phyloP scores from a whole-genome alignment of 2,888 invertebrate genomes.

The Dryobota labecula region DNA sequence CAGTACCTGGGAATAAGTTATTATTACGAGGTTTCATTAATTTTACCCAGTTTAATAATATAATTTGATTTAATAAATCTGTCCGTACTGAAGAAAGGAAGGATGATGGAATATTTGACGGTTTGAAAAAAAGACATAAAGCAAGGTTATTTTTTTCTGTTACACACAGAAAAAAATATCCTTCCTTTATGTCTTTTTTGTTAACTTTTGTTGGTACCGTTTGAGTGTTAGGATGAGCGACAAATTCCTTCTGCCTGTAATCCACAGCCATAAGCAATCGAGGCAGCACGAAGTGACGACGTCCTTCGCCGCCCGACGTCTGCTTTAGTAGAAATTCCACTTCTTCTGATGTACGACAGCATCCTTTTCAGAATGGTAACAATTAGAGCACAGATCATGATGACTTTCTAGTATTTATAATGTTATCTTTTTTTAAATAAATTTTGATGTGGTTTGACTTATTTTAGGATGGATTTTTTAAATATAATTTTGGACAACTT shows the following conservation, averaged over 20 bases:
- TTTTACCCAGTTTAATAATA: too few species aligned
- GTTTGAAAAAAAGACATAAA: too few species aligned
- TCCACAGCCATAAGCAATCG: slow-evolving; percentile 93
- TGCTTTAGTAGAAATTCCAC: slow-evolving; percentile 92
- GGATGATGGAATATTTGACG: too few species aligned
- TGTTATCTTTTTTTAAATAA: background rate
- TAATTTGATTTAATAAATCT: too few species aligned
- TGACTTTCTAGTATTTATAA: slow-evolving; percentile 20
- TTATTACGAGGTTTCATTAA: too few species aligned
- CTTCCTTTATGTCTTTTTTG: too few species aligned
- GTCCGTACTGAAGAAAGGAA: too few species aligned
- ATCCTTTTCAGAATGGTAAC: slow-evolving; percentile 73
- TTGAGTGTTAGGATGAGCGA: slow-evolving; percentile 94
- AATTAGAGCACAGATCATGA: slow-evolving; percentile 11
- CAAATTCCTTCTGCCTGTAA: slow-evolving; percentile 93
- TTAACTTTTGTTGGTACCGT: too few species aligned
- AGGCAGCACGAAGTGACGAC: slow-evolving; percentile 90
- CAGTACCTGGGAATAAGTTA: slow-evolving; percentile 79
- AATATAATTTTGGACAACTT: background rate
- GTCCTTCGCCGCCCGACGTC: slow-evolving; percentile 81
- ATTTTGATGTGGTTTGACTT: slow-evolving; percentile 13
- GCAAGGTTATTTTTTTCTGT: too few species aligned
- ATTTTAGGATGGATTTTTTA: background rate
- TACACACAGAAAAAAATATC: too few species aligned
- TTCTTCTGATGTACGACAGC: slow-evolving; percentile 93